phyloP scores from a whole-genome alignment of 37 sponge, comb jelly and placozoan genomes.

The Mnemiopsis leidyi region DNA sequence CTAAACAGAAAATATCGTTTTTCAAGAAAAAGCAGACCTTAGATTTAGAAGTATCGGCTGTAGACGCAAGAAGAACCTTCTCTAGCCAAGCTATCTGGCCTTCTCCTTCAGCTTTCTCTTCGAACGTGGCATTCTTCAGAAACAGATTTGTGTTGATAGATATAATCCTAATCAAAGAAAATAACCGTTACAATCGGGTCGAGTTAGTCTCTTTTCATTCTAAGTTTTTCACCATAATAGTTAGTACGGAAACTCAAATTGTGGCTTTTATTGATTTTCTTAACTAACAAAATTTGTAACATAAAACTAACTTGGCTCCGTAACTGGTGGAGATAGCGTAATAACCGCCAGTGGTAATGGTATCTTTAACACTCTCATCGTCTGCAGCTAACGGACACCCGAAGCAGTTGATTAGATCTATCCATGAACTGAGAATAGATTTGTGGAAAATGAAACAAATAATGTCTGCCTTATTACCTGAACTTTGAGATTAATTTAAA shows the following conservation, averaged over 20 bases:
- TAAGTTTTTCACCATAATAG: neutral
- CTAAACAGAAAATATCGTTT: no score
- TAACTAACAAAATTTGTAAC: no score
- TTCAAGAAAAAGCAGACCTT: no score
- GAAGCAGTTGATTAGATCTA: slow-evolving; percentile 24
- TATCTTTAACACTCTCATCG: neutral
- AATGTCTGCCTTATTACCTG: no score
- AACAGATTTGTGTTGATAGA: slow-evolving; percentile 52
- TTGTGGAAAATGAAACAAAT: no score
- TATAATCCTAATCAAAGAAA: slow-evolving; percentile 54
- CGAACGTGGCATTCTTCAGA: neutral
- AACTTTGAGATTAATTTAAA: no score
- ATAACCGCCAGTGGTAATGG: slow-evolving; percentile 6
- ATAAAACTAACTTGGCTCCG: neutral
- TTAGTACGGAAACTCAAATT: no score
- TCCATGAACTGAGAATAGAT: slow-evolving; percentile 39
- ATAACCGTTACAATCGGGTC: neutral
- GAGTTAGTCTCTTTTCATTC: neutral
- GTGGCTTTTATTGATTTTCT: no score
- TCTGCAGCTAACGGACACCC: slow-evolving; percentile 8
- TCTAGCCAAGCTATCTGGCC: slow-evolving; percentile 30
- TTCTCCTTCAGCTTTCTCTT: neutral
- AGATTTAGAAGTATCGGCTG: neutral
- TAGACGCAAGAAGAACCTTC: neutral
- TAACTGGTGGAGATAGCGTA: slow-evolving; percentile 12